phyloP scores from a whole-genome alignment of 2,113 vertebrate species.

The Macquaria ambigua region DNA sequence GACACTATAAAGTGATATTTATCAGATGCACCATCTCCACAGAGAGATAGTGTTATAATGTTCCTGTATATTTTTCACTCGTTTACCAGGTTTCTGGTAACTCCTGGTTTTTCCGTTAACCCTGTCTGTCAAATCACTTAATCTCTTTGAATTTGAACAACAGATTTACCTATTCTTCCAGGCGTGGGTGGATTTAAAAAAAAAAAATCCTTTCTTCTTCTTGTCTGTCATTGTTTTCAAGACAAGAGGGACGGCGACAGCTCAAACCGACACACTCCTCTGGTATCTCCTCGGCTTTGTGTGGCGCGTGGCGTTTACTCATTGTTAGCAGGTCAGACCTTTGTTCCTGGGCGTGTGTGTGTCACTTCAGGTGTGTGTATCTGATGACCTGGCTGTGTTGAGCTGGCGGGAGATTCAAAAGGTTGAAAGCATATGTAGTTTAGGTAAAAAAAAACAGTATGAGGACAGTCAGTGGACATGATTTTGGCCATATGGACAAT shows the following conservation, averaged over 20 bases:
- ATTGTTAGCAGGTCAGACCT: slow-evolving; percentile 10
- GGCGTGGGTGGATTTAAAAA: neutral
- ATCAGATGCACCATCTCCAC: too few relatives aligned
- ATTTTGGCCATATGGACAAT: neutral
- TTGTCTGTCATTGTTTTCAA: slow-evolving; percentile 42
- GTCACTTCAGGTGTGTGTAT: slow-evolving; percentile 43
- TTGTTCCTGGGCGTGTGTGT: slow-evolving; percentile 44
- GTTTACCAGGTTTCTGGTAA: neutral
- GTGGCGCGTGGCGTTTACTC: slow-evolving; percentile 43
- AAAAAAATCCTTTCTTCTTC: slow-evolving; percentile 1
- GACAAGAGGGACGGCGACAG: neutral
- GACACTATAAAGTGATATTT: too few relatives aligned
- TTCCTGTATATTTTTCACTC: neutral
- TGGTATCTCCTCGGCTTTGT: slow-evolving; percentile 33
- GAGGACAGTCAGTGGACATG: neutral
- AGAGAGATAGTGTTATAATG: too few relatives aligned
- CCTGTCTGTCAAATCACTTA: slow-evolving; percentile 29
- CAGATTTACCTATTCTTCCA: slow-evolving; percentile 27
- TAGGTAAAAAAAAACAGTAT: neutral
- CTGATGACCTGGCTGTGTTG: slow-evolving; percentile 21
- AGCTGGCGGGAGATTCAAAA: slow-evolving; percentile 61
- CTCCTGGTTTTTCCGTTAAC: slow-evolving; percentile 51
- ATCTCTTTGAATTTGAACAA: slow-evolving; percentile 27
- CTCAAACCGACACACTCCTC: slow-evolving; percentile 59
- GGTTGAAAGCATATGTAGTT: neutral